Evolutionary conservation across 1,140 invertebrate genomes (phyloP).

Genomic region (Dendrolimus punctatus): DNA sequence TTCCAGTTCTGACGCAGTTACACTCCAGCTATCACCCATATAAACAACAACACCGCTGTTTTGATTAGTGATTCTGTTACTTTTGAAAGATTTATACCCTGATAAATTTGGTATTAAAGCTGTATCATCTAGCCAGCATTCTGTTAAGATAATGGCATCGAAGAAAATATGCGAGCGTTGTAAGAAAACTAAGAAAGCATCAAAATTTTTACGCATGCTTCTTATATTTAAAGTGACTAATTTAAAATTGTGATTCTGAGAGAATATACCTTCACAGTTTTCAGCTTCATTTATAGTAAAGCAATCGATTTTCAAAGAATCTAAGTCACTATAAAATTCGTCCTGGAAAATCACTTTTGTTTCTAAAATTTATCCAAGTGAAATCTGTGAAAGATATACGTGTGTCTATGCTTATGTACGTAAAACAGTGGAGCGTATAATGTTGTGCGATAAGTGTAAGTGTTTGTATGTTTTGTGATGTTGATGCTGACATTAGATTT

Average conservation of each 20-base stretch:
- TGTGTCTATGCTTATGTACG: too few species aligned
- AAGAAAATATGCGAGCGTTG: slow-evolving; percentile 5
- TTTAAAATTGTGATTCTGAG: slow-evolving; percentile 4
- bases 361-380: neutral
- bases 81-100: slow-evolving; percentile 10
- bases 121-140: slow-evolving; percentile 8
- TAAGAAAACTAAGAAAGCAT: slow-evolving; percentile 4
- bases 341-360: slow-evolving; percentile 1
- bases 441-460: too few species aligned
- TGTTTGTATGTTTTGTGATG: too few species aligned
- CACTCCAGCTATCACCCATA: slow-evolving; percentile 8
- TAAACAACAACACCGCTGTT: slow-evolving; percentile 13
- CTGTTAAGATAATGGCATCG: slow-evolving; percentile 10
- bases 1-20: neutral
- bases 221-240: slow-evolving; percentile 10
- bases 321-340: neutral
- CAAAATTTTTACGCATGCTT: slow-evolving; percentile 12
- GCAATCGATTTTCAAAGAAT: slow-evolving; percentile 1
- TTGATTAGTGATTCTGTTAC: slow-evolving; percentile 8
- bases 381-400: too few species aligned
- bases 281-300: neutral
- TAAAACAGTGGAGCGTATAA: too few species aligned
- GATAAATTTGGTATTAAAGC: slow-evolving; percentile 3
- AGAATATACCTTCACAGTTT: neutral
- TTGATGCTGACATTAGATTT: too few species aligned